phyloP scores from a whole-genome alignment of 1,140 invertebrate species.

The Harlomillsia oculata region DNA sequence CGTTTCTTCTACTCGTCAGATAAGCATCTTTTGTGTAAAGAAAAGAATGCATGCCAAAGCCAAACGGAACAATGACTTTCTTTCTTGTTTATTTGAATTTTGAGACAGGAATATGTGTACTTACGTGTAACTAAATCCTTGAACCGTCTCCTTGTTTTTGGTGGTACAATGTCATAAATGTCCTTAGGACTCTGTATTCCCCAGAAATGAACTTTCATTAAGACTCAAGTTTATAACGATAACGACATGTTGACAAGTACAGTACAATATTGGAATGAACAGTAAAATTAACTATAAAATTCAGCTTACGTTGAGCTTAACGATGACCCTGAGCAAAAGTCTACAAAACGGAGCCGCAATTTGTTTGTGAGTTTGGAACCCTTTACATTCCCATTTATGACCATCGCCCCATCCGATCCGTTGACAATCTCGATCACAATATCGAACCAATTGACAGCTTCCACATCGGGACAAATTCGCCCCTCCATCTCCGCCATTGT shows the following conservation, averaged over 20 bases:
- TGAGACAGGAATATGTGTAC: conserved; percentile 36
- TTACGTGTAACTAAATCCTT: conserved; percentile 77
- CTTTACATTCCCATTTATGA: conserved; percentile 66
- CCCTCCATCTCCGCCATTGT: neutral
- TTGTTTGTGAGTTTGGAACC: conserved; percentile 55
- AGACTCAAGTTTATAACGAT: too few relatives aligned
- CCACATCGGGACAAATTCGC: conserved; percentile 22
- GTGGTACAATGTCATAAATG: conserved; percentile 55
- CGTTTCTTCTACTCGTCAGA: neutral
- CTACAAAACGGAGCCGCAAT: conserved; percentile 60
- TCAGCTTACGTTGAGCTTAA: conserved; percentile 47
- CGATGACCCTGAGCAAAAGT: conserved; percentile 60
- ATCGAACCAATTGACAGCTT: conserved; percentile 48
- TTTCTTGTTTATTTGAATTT: too few relatives aligned
- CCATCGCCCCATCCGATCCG: conserved; percentile 56
- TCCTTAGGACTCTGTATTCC: conserved; percentile 50
- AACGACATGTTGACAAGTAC: too few relatives aligned
- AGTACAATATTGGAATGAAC: neutral
- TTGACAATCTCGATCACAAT: conserved; percentile 65
- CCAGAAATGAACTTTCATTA: too few relatives aligned
- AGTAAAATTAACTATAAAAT: neutral
- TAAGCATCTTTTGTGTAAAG: too few relatives aligned
- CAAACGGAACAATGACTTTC: too few relatives aligned
- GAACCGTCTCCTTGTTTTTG: conserved; percentile 59
- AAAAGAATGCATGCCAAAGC: too few relatives aligned